These are phyloP conservation scores for Pycnonotus jocosus DNA, from an alignment of 2,113 vertebrate species.

Conservation along the genomic window DNA sequence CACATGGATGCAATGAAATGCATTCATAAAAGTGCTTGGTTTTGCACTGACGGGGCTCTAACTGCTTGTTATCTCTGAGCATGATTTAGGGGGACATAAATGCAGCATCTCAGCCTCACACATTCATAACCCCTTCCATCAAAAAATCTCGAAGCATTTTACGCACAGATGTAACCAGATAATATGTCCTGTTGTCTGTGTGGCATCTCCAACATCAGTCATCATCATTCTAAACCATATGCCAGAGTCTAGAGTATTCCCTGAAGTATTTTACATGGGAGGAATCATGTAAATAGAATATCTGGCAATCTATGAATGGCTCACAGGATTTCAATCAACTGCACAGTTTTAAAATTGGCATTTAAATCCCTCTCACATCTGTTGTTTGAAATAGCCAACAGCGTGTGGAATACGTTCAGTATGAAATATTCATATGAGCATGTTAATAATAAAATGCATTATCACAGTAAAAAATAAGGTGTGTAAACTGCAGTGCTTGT, in stretches of 20 bases:
- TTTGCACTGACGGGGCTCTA: not conserved
- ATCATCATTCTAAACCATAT: constrained; percentile 42
- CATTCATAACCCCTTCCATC: constrained; percentile 33
- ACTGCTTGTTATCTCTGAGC: constrained; percentile 27
- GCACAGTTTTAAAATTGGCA: constrained; percentile 46
- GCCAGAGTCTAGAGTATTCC: constrained; percentile 42
- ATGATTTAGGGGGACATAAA: constrained; percentile 33
- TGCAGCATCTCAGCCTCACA: constrained; percentile 29
- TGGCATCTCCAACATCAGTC: constrained; percentile 40
- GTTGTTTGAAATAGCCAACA: constrained; percentile 44
- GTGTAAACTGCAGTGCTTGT: not conserved
- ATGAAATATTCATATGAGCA: constrained; percentile 14
- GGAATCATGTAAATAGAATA: constrained; percentile 50
- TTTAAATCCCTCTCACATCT: constrained; percentile 54
- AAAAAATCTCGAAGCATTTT: constrained; percentile 31
- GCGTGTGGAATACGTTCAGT: not conserved
- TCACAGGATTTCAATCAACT: constrained; percentile 51
- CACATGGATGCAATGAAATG: constrained; percentile 44
- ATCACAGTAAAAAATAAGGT: not conserved
- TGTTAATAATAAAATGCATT: constrained; percentile 19
- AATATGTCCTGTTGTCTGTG: constrained; percentile 48
- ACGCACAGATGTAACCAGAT: constrained; percentile 45
- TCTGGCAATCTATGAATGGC: constrained; percentile 56
- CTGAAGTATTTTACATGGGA: constrained; percentile 44
- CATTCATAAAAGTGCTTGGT: constrained; percentile 3